Evolutionary conservation across 2,797 vertebrate genomes (phyloP).

Genomic region (Sebastes reedi): DNA sequence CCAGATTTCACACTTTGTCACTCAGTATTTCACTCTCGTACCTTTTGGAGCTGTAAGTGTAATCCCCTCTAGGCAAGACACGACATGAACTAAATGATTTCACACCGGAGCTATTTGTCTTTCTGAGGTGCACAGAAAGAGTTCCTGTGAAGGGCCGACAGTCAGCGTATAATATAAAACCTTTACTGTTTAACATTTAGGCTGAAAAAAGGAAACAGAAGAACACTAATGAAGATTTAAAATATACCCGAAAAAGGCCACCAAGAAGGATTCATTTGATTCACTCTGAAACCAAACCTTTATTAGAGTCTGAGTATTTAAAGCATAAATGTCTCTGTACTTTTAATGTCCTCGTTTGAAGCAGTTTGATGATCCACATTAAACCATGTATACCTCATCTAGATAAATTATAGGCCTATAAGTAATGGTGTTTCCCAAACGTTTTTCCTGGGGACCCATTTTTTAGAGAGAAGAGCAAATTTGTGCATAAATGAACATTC

Average conservation of each 20-base stretch:
- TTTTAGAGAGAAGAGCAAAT: no score
- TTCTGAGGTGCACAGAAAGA: conserved; percentile 6
- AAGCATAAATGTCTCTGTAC: not conserved
- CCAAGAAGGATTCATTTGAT: not conserved
- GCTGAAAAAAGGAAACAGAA: not conserved
- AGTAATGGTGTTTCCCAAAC: not conserved
- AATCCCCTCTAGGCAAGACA: conserved; percentile 78
- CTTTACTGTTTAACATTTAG: conserved; percentile 11
- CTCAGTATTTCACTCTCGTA: conserved; percentile 63
- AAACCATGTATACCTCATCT: not conserved
- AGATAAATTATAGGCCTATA: not conserved
- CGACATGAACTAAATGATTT: conserved; percentile 79
- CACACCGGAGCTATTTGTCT: conserved; percentile 76
- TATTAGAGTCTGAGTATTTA: not conserved
- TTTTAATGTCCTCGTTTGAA: not conserved
- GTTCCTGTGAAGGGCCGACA: conserved; percentile 1
- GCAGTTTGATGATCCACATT: not conserved
- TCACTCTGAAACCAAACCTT: not conserved
- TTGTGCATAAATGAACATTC: no score
- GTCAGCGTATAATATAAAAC: not conserved
- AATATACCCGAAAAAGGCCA: not conserved
- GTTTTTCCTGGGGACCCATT: not conserved
- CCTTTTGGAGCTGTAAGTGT: conserved; percentile 59
- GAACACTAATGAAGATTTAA: conserved; percentile 1
- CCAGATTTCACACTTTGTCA: conserved; percentile 82